These are phyloP conservation scores for Diphyllodes magnificus DNA, from an alignment of 2,113 vertebrate genomes.

Conservation along the genomic window DNA sequence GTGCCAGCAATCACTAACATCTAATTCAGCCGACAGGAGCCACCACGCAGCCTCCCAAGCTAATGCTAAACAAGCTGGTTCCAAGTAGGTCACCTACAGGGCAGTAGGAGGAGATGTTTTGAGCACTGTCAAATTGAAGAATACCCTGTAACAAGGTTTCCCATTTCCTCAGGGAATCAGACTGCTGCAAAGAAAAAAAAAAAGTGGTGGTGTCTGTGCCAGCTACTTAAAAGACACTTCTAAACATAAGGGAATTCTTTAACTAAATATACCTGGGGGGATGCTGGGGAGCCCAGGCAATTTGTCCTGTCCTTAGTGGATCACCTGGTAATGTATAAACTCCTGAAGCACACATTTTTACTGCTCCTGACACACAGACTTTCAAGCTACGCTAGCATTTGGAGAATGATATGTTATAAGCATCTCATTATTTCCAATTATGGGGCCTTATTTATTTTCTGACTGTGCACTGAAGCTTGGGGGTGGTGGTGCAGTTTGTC, in stretches of 20 bases:
- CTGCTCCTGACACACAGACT: background rate
- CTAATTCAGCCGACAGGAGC: background rate
- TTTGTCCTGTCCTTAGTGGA: background rate
- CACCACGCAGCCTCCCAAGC: background rate
- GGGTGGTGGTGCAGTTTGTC: background rate
- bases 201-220: background rate
- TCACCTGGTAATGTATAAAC: background rate
- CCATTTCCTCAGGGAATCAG: background rate
- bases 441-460: conserved; percentile 1
- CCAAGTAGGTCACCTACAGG: background rate
- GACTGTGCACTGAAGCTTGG: background rate
- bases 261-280: background rate
- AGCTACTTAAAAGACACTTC: background rate
- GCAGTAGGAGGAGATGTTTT: background rate
- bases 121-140: background rate
- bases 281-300: background rate
- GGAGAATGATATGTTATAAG: background rate
- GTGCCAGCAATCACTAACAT: background rate
- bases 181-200: background rate
- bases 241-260: background rate
- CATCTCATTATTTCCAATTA: conserved; percentile 33
- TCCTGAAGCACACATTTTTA: background rate
- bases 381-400: background rate
- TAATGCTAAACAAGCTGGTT: background rate
- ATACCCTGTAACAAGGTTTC: background rate